phyloP scores from a whole-genome alignment of 92 coral and sea anemone genomes.

The Diadumene lineata region DNA sequence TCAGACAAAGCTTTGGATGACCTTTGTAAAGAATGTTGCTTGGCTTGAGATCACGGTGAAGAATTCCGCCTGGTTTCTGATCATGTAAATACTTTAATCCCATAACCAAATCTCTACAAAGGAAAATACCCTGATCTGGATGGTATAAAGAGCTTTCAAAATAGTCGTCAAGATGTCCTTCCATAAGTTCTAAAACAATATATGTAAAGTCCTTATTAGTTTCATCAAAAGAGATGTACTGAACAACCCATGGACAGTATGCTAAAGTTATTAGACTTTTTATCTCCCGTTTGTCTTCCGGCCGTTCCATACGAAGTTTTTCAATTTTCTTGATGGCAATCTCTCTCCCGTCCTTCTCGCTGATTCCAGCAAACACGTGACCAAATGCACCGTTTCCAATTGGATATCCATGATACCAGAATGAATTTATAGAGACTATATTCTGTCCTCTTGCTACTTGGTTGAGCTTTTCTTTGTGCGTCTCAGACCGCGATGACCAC shows the following conservation, averaged over 20 bases:
- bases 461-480: too few relatives aligned
- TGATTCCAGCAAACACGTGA: too few relatives aligned
- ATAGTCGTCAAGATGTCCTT: too few relatives aligned
- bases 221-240: slow-evolving; percentile 16
- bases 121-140: neutral
- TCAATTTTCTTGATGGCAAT: slow-evolving; percentile 64
- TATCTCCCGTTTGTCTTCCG: slow-evolving; percentile 45
- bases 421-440: too few relatives aligned
- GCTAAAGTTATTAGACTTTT: slow-evolving; percentile 22
- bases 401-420: too few relatives aligned
- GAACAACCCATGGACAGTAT: slow-evolving; percentile 37
- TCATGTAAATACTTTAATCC: slow-evolving; percentile 46
- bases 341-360: slow-evolving; percentile 57
- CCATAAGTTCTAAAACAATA: slow-evolving; percentile 51
- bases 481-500: too few relatives aligned
- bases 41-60: slow-evolving; percentile 61
- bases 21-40: slow-evolving; percentile 58
- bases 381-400: too few relatives aligned
- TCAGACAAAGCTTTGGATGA: slow-evolving; percentile 32
- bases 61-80: neutral
- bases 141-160: neutral
- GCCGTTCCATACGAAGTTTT: slow-evolving; percentile 28
- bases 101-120: slow-evolving; percentile 19
- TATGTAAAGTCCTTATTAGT: slow-evolving; percentile 35
- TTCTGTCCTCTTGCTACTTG: too few relatives aligned